phyloP scores from a whole-genome alignment of 2,113 vertebrate species.

The Amblyornis subalaris region DNA sequence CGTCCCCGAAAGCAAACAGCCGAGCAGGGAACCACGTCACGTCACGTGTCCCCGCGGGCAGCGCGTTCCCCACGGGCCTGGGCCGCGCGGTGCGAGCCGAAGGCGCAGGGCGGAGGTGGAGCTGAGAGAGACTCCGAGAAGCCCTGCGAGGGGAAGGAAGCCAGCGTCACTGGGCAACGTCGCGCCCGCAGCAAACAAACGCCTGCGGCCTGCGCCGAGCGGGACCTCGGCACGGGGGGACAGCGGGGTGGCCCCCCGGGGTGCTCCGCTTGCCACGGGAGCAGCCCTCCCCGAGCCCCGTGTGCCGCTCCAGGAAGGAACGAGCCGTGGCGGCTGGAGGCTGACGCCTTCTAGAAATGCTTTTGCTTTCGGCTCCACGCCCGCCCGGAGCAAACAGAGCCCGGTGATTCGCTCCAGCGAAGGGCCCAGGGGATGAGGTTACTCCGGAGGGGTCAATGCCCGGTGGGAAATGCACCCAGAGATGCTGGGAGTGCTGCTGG shows the following conservation, averaged over 20 bases:
- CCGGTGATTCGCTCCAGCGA: rapidly evolving
- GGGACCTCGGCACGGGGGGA: rapidly evolving
- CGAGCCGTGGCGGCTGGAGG: rapidly evolving
- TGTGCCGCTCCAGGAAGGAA: rapidly evolving
- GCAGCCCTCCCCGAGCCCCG: background rate
- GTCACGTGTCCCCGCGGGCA: background rate
- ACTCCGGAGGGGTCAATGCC: background rate
- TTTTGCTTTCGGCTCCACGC: background rate
- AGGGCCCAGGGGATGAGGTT: background rate
- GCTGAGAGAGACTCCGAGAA: background rate
- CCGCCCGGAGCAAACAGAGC: background rate
- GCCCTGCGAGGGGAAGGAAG: slow-evolving; percentile 39
- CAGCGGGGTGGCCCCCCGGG: rapidly evolving
- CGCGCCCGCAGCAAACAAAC: background rate
- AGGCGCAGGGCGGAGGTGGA: slow-evolving; percentile 22
- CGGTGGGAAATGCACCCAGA: rapidly evolving
- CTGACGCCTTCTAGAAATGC: background rate
- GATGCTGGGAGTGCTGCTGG: background rate
- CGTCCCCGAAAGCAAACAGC: background rate
- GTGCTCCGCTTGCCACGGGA: rapidly evolving
- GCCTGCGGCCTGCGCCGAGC: background rate
- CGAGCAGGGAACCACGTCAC: background rate
- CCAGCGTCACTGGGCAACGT: slow-evolving; percentile 27
- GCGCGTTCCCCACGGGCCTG: background rate
- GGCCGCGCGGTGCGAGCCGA: background rate